phyloP scores from a whole-genome alignment of 1,140 invertebrate genomes.

The Drosophila novamexicana region DNA sequence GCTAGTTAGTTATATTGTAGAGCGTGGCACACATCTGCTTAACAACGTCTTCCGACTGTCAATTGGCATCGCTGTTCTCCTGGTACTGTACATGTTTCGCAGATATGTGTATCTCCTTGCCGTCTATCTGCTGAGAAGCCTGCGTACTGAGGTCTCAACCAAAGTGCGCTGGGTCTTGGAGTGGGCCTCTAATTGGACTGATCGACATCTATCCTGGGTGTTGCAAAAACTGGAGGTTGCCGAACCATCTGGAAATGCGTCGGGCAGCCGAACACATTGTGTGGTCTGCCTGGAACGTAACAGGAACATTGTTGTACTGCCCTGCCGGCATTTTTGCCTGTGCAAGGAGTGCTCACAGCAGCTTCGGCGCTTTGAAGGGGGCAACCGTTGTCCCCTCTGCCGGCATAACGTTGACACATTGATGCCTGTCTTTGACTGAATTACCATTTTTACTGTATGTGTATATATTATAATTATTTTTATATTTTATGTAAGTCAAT shows the following conservation, averaged over 20 bases:
- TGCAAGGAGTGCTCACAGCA: constrained; percentile 56
- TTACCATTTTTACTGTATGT: neutral
- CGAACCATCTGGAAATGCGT: neutral
- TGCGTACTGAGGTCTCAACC: constrained; percentile 17
- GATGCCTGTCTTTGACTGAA: constrained; percentile 52
- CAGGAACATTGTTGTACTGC: constrained; percentile 56
- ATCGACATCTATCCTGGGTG: constrained; percentile 29
- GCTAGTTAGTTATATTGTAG: constrained; percentile 22
- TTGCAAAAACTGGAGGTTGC: constrained; percentile 2
- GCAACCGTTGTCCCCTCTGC: constrained; percentile 54
- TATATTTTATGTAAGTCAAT: constrained; percentile 26
- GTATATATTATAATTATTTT: neutral
- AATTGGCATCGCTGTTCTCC: constrained; percentile 47
- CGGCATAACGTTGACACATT: constrained; percentile 33
- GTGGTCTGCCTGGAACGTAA: constrained; percentile 59
- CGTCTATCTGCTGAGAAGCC: constrained; percentile 14
- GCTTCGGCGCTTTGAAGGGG: constrained; percentile 6
- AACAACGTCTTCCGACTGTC: constrained; percentile 52
- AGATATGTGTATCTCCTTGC: constrained; percentile 42
- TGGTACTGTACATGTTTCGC: constrained; percentile 53
- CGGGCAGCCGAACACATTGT: constrained; percentile 17
- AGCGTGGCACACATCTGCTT: constrained; percentile 27
- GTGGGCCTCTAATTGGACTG: constrained; percentile 17
- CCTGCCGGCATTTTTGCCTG: constrained; percentile 63
- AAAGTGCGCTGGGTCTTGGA: constrained; percentile 22